phyloP scores from a whole-genome alignment of 2,113 vertebrate species.

The Galemys pyrenaicus region DNA sequence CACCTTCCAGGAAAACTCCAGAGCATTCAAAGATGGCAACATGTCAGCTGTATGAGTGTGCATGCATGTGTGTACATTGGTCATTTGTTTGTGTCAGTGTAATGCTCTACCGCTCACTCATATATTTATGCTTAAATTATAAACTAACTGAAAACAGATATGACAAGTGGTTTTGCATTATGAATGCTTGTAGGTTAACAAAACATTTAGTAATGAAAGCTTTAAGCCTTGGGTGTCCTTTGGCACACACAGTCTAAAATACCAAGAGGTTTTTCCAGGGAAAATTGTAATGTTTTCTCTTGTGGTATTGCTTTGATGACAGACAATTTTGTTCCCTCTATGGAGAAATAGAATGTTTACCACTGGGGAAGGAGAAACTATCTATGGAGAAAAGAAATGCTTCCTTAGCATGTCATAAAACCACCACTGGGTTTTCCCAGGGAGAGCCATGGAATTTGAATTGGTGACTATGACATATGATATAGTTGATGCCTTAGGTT shows the following conservation, averaged over 20 bases:
- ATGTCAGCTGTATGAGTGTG: not conserved
- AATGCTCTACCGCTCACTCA: not conserved
- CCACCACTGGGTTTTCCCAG: constrained; percentile 27
- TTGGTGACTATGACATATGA: not conserved
- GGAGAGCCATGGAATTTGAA: not conserved
- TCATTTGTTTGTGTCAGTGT: not conserved
- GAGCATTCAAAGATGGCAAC: not conserved
- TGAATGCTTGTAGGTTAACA: not conserved
- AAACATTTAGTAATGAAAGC: not conserved
- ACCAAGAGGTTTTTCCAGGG: not conserved
- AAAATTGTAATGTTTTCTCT: constrained; percentile 60
- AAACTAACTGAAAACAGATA: constrained; percentile 42
- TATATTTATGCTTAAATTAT: constrained; percentile 16
- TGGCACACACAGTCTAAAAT: not conserved
- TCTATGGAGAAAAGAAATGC: constrained; percentile 1
- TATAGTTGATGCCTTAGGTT: constrained; percentile 27
- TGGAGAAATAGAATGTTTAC: constrained; percentile 49
- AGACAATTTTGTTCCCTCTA: not conserved
- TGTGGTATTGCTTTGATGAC: constrained; percentile 48
- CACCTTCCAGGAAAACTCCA: not conserved
- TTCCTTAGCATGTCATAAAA: not conserved
- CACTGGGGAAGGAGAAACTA: not conserved
- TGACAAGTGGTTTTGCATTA: not conserved
- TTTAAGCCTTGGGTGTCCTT: not conserved
- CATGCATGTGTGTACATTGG: not conserved